Evolutionary conservation across 30 jellyfish, hydroid and myxozoan genomes (phyloP).

Genomic region (Chrysaora quinquecirrha): DNA sequence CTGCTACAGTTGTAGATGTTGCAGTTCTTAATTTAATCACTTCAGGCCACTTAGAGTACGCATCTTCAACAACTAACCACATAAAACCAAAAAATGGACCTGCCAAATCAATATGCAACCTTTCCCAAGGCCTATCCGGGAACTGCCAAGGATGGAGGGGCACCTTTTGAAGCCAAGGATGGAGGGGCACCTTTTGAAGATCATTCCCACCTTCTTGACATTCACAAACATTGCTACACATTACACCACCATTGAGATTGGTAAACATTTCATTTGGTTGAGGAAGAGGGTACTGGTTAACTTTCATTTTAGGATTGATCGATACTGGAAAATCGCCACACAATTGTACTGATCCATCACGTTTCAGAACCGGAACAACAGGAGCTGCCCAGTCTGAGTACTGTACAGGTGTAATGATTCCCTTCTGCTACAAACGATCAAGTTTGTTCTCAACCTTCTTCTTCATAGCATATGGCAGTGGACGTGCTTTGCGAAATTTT

Average conservation of each 20-base stretch:
- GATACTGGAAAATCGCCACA: slow-evolving; percentile 70
- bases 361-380: slow-evolving; percentile 64
- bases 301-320: slow-evolving; percentile 55
- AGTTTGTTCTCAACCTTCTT: slow-evolving; percentile 61
- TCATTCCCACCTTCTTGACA: slow-evolving; percentile 71
- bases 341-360: slow-evolving; percentile 70
- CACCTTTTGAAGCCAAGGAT: slow-evolving; percentile 10
- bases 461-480: slow-evolving; percentile 58
- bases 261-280: slow-evolving; percentile 62
- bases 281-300: slow-evolving; percentile 56
- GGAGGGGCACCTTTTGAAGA: slow-evolving; percentile 37
- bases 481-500: slow-evolving; percentile 54
- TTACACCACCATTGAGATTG: slow-evolving; percentile 54
- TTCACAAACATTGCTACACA: slow-evolving; percentile 53
- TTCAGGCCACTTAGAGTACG: slow-evolving; percentile 51
- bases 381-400: slow-evolving; percentile 79
- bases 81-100: slow-evolving; percentile 66
- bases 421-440: slow-evolving; percentile 60
- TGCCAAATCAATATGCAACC: slow-evolving; percentile 59
- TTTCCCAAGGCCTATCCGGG: slow-evolving; percentile 67
- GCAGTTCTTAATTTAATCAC: slow-evolving; percentile 24
- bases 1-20: slow-evolving; percentile 43
- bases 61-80: slow-evolving; percentile 77
- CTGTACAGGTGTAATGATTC: slow-evolving; percentile 56
- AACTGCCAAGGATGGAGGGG: slow-evolving; percentile 27